Percentiles rank a stretch among this genome's conserved stretches.
Conservation (phyloP, 35 echinoderm and acorn worm genomes). For the Lytechinus variegatus region DNA sequence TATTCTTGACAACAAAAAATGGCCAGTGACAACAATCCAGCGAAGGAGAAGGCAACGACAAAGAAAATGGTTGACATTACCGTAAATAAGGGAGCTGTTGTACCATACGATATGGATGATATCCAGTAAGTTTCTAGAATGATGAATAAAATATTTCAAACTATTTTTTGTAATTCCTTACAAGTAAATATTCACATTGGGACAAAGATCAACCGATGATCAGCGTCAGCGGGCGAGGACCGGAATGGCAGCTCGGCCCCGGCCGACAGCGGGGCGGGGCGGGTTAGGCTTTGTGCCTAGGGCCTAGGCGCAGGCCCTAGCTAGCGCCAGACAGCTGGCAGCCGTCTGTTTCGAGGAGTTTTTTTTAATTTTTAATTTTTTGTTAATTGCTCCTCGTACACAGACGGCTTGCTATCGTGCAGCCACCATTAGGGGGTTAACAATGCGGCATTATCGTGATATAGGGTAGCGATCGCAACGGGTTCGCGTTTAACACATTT, state of each 20-base stretch:
- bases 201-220: not conserved
- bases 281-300: too few relatives aligned
- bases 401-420: too few relatives aligned
- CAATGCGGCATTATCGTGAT: too few relatives aligned
- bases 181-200: not conserved
- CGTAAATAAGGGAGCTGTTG: not conserved
- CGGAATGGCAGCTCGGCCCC: not conserved
- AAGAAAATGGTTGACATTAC: not conserved
- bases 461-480: too few relatives aligned
- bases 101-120: slow-evolving; percentile 14
- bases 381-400: too few relatives aligned
- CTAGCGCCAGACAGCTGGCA: too few relatives aligned
- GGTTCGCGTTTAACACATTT: too few relatives aligned
- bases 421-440: too few relatives aligned
- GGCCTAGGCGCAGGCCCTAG: too few relatives aligned
- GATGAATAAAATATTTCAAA: not conserved
- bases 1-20: slow-evolving; percentile 41
- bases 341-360: too few relatives aligned
- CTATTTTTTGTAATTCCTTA: not conserved
- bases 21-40: not conserved
- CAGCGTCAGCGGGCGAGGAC: not conserved
- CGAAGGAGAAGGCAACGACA: not conserved
- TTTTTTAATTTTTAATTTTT: too few relatives aligned
- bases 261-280: not conserved
- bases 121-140: not conserved